Conservation (phyloP, 2,888 invertebrate genomes). For the Chesias legatella region DNA sequence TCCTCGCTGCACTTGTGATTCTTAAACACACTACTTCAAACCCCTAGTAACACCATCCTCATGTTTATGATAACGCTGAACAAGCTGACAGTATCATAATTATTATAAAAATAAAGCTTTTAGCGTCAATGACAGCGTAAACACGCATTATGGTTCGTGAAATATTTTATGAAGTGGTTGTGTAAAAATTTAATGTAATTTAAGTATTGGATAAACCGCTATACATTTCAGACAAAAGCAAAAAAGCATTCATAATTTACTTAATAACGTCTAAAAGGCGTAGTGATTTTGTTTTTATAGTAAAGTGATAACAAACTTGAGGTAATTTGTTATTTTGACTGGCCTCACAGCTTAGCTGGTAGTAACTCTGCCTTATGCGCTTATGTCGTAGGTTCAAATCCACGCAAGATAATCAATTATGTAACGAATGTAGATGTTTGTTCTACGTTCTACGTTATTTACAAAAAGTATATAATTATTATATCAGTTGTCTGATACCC, state of each 20-base stretch:
- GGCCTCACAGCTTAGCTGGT: no score
- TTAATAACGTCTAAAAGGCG: slow-evolving; percentile 25
- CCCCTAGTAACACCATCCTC: neutral
- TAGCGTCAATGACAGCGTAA: slow-evolving; percentile 25
- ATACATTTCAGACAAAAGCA: slow-evolving; percentile 8
- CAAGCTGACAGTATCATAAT: slow-evolving; percentile 35
- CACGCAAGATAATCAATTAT: no score
- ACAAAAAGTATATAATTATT: no score
- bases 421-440: no score
- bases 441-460: no score
- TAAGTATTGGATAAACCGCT: slow-evolving; percentile 7
- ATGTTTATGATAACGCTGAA: neutral
- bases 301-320: no score
- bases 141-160: slow-evolving; percentile 8
- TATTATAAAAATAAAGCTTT: slow-evolving; percentile 41
- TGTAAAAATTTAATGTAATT: slow-evolving; percentile 11
- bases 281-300: no score
- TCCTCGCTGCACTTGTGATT: neutral
- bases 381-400: no score
- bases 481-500: no score
- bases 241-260: slow-evolving; percentile 34
- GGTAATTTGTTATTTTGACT: no score
- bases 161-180: slow-evolving; percentile 22
- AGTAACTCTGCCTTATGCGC: no score
- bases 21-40: neutral